Evolutionary conservation across 2,797 vertebrate species (phyloP).

Genomic region (Scolopax rusticola): DNA sequence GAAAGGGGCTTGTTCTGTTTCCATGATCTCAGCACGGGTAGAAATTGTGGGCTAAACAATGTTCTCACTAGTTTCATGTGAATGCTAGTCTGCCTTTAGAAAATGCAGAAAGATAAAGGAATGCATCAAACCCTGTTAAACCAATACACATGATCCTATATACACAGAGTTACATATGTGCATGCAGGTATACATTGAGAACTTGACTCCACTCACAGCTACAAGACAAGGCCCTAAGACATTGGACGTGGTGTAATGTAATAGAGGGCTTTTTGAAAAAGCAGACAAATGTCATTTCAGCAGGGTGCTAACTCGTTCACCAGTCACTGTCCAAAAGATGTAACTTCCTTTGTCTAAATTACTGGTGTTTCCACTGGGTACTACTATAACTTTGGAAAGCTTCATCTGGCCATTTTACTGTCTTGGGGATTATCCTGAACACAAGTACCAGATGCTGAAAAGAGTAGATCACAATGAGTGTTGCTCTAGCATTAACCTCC

Average conservation of each 20-base stretch:
- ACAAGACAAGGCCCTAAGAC: background rate
- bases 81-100: background rate
- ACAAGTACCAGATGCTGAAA: background rate
- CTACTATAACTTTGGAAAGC: background rate
- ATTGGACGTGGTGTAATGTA: fast-evolving
- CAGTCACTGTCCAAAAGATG: background rate
- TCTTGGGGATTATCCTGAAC: background rate
- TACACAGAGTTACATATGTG: background rate
- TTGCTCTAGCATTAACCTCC: background rate
- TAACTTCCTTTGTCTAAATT: background rate
- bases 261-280: background rate
- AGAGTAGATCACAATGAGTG: background rate
- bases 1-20: background rate
- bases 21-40: background rate
- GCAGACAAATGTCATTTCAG: background rate
- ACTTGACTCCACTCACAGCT: background rate
- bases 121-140: background rate
- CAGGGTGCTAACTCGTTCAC: fast-evolving
- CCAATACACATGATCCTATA: fast-evolving
- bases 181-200: background rate
- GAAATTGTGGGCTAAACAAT: background rate
- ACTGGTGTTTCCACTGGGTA: background rate
- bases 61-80: background rate
- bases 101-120: background rate
- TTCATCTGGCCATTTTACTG: background rate